Evolutionary conservation across 1,140 invertebrate genomes (phyloP), one percentile per base, ranked within the genome.

Genomic region (Zaprionus kolodkinae): DNA sequence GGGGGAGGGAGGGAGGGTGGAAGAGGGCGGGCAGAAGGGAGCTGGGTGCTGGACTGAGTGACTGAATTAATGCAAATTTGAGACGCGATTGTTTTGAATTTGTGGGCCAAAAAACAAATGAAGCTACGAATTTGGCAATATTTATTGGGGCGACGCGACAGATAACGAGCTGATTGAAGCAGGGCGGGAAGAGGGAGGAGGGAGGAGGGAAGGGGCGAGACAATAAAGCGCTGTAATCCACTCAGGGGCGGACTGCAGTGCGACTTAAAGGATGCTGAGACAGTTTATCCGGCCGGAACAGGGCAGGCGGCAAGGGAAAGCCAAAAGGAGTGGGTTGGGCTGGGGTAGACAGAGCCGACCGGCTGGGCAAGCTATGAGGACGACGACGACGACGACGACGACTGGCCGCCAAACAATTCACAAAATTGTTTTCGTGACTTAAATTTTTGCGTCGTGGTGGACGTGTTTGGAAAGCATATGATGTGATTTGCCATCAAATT

Each of bases 361-460:
- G 52, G 55, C 21, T 52, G 61, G 40, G n/a, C 40, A 45, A 35
- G 68, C 61, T 62, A 70, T 57, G 74, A 73, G 48, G 74, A 79
- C 74, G 27, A 30, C 27, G 27, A 66, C 70, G 74, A 79, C 73
- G 30, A 62, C 60, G 55, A 73, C 48, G 74, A 66, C 71, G 74
- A 79, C 74, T 76, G 74, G 60, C 74, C 77, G 77, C 72, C 77
- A 86, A 85, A 92, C 91, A 92, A 92, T 92, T 91, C 91, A 81
- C 83, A 82, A 92, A 92, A 92, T 92, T 92, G 91, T 92, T 92
- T 92, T 92, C 91, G 91, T 92, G 91, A 92, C 91, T 92, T 86
- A 92, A 92, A 92, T 92, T 92, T 92, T 89, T 77, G 75, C 77
- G 78, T 89, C 84, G 81, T 79, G 68, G 73, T 69, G 81, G 77